phyloP scores from a whole-genome alignment of 2,797 vertebrate genomes.

The Natrix natrix region DNA sequence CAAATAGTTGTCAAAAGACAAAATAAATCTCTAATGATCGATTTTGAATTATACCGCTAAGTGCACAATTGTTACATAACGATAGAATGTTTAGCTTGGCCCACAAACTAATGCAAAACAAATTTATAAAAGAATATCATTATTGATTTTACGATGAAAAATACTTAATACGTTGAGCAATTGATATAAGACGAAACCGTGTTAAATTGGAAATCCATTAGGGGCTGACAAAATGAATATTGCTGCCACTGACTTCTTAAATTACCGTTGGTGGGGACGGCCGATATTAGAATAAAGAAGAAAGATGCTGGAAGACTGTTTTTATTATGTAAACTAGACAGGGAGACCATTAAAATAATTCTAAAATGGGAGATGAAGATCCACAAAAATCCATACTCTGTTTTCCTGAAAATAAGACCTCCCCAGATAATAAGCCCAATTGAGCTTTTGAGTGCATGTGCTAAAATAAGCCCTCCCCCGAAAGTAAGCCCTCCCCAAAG shows the following conservation, averaged over 20 bases:
- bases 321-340: neutral
- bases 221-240: slow-evolving; percentile 29
- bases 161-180: slow-evolving; percentile 42
- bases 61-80: slow-evolving; percentile 54
- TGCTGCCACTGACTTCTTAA: slow-evolving; percentile 27
- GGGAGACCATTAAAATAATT: slow-evolving; percentile 4
- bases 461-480: too few relatives aligned
- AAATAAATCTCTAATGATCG: slow-evolving; percentile 50
- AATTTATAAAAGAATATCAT: slow-evolving; percentile 40
- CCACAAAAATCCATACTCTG: slow-evolving; percentile 20
- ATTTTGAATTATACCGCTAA: slow-evolving; percentile 56
- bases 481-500: too few relatives aligned
- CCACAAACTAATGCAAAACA: slow-evolving; percentile 49
- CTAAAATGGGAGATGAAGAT: neutral
- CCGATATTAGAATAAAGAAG: slow-evolving; percentile 18
- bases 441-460: too few relatives aligned
- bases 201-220: slow-evolving; percentile 57
- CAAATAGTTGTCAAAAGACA: slow-evolving; percentile 44
- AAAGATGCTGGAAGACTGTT: neutral
- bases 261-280: neutral
- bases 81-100: slow-evolving; percentile 44
- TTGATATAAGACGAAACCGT: slow-evolving; percentile 48
- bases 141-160: slow-evolving; percentile 59
- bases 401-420: too few relatives aligned
- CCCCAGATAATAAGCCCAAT: too few relatives aligned